Conservation (phyloP, 2,888 invertebrate species). For the Pyrrhia umbra region DNA sequence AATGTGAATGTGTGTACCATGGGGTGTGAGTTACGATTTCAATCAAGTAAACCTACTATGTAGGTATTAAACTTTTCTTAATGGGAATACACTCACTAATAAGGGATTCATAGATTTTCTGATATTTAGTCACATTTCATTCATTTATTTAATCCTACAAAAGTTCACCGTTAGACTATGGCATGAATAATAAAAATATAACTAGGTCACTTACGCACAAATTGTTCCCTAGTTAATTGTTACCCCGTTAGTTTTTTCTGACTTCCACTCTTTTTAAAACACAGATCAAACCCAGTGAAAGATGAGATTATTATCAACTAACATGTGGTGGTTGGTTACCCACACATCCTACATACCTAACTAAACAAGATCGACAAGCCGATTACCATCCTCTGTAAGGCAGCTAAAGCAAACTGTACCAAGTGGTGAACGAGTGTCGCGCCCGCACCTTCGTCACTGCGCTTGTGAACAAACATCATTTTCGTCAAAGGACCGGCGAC, state of each 20-base stretch:
- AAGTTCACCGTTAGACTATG: too few relatives aligned
- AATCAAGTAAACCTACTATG: too few relatives aligned
- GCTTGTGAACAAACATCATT: slow-evolving; percentile 82
- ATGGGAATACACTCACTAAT: too few relatives aligned
- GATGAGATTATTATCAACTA: slow-evolving; percentile 17
- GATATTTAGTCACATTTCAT: too few relatives aligned
- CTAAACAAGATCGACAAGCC: slow-evolving; percentile 72
- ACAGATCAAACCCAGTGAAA: slow-evolving; percentile 5
- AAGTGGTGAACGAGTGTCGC: slow-evolving; percentile 81
- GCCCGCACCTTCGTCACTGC: slow-evolving; percentile 78
- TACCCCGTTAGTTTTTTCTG: not conserved
- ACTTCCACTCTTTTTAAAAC: not conserved
- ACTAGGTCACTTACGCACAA: too few relatives aligned
- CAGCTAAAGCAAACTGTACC: slow-evolving; percentile 80
- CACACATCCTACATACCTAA: slow-evolving; percentile 60
- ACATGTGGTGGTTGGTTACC: slow-evolving; percentile 31
- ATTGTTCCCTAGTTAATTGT: too few relatives aligned
- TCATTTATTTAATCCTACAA: too few relatives aligned
- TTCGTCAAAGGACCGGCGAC: slow-evolving; percentile 82
- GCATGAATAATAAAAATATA: too few relatives aligned
- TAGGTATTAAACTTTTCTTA: too few relatives aligned
- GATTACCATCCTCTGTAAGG: slow-evolving; percentile 71
- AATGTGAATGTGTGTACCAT: too few relatives aligned
- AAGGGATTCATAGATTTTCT: too few relatives aligned
- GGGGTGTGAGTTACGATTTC: too few relatives aligned